phyloP scores from a whole-genome alignment of 1,140 invertebrate genomes.

The Pogonomyrmex barbatus region DNA sequence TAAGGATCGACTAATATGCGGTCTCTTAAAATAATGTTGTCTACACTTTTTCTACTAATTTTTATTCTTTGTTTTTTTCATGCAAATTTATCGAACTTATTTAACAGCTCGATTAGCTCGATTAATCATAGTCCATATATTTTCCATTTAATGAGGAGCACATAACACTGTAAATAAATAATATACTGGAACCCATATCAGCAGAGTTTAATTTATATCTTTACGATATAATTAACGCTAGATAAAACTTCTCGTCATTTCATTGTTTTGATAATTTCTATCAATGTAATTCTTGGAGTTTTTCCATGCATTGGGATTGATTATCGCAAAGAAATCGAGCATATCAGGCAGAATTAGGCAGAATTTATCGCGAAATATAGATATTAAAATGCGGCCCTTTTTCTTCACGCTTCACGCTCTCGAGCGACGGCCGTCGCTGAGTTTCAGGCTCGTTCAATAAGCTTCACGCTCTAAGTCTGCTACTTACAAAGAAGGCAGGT shows the following conservation, averaged over 20 bases:
- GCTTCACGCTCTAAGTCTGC: constrained; percentile 8
- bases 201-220: not conserved
- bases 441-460: not conserved
- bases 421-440: constrained; percentile 81
- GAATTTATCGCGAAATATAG: not conserved
- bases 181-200: not conserved
- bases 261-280: not conserved
- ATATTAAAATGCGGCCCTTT: constrained; percentile 1
- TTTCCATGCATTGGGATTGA: constrained; percentile 5
- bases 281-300: not conserved
- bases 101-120: not conserved
- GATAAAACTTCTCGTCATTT: not conserved
- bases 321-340: not conserved
- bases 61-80: not conserved
- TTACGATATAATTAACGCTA: not conserved
- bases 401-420: constrained; percentile 21
- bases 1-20: not conserved
- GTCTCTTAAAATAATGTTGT: not conserved
- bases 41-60: not conserved
- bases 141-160: not conserved
- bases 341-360: not conserved
- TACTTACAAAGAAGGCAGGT: constrained; percentile 75
- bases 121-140: not conserved
- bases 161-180: not conserved
- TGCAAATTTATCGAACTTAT: not conserved